A percentile compares a stretch with the other conserved stretches of the same genome.
phyloP scores from a whole-genome alignment of 1,140 invertebrate species.

The Drosophila asahinai region DNA sequence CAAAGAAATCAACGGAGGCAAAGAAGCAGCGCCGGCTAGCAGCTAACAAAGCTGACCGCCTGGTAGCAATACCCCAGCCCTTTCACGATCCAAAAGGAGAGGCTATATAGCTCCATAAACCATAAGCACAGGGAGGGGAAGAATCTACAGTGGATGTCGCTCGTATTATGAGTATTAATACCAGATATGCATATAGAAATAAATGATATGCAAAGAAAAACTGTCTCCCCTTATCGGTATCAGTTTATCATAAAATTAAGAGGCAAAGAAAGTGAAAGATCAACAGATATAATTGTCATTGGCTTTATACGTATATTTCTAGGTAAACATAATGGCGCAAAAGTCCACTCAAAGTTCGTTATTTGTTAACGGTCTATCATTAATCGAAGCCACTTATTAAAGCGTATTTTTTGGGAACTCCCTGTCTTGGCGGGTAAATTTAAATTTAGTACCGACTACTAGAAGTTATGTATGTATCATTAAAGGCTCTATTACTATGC shows the following conservation, averaged over 20 bases:
- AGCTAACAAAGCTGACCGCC: slow-evolving; percentile 21
- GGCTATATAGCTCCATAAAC: slow-evolving; percentile 3
- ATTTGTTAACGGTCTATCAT: slow-evolving; percentile 5
- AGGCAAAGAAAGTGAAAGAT: background rate
- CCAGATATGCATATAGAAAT: background rate
- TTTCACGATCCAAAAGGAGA: slow-evolving; percentile 16
- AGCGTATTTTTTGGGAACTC: background rate
- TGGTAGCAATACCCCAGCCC: slow-evolving; percentile 26
- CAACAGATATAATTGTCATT: background rate
- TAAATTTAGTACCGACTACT: background rate
- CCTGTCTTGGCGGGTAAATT: background rate
- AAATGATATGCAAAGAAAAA: too few species aligned
- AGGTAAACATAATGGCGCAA: background rate
- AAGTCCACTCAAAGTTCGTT: background rate
- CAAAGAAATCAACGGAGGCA: slow-evolving; percentile 13
- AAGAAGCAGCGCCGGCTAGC: background rate
- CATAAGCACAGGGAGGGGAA: background rate
- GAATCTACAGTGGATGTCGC: background rate
- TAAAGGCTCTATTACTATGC: background rate
- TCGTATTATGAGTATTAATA: background rate
- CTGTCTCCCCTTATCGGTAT: too few species aligned
- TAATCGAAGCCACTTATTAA: background rate
- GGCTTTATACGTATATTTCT: too few species aligned
- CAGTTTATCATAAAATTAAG: background rate
- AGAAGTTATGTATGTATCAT: background rate